These are phyloP conservation scores for Gobio occitaniae DNA, from an alignment of 2,797 vertebrate genomes.

Conservation along the genomic window DNA sequence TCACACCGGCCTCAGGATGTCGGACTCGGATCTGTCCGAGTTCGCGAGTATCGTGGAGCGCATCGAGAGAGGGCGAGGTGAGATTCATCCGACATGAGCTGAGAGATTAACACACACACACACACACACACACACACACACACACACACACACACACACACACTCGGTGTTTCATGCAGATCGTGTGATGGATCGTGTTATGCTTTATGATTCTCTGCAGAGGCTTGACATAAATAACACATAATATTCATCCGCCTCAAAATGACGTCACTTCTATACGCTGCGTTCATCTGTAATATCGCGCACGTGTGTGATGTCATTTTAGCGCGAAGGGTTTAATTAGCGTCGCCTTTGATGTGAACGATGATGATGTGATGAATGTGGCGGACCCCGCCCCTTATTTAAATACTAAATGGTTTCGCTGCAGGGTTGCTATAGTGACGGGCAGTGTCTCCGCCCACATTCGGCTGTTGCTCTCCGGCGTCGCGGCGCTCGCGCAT, in stretches of 20 bases:
- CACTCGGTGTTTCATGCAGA: background rate
- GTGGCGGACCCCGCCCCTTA: conserved; percentile 32
- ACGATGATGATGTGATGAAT: background rate
- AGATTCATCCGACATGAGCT: background rate
- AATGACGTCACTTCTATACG: background rate
- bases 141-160: no score
- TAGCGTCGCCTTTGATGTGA: background rate
- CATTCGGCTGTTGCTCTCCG: conserved; percentile 3
- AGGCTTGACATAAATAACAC: no score
- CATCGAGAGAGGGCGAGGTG: conserved; percentile 88
- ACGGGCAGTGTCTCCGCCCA: conserved; percentile 51
- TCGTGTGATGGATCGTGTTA: background rate
- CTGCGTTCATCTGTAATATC: background rate
- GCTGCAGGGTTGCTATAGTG: conserved; percentile 61
- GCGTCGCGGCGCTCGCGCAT: conserved; percentile 28
- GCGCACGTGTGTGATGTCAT: background rate
- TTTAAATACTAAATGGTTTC: conserved; percentile 48
- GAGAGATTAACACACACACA: no score
- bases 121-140: no score
- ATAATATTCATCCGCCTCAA: background rate
- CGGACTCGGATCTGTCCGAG: conserved; percentile 79
- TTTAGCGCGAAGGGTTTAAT: background rate
- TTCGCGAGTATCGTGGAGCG: conserved; percentile 90
- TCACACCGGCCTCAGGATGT: conserved; percentile 72
- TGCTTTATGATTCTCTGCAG: background rate